Conservation (phyloP, 2,888 invertebrate species). For the Sarcophaga caerulescens region DNA sequence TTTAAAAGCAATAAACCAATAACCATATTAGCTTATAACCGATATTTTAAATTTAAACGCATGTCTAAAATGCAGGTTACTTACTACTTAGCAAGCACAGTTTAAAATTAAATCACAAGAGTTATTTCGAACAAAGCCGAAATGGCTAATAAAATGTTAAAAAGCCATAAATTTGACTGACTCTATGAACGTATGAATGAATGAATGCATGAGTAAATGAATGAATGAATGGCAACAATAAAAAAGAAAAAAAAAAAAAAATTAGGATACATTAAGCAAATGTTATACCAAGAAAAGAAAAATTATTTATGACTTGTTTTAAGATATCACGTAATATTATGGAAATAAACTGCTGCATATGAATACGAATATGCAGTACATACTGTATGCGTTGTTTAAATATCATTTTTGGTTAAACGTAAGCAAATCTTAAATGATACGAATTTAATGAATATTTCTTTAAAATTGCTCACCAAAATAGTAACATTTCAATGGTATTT, state of each 20-base stretch:
- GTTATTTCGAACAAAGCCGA: background rate
- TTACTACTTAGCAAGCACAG: background rate
- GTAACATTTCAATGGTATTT: slow-evolving; percentile 8
- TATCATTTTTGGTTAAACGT: slow-evolving; percentile 36
- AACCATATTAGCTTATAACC: slow-evolving; percentile 44
- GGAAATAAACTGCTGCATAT: slow-evolving; percentile 32
- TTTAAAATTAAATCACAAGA: slow-evolving; percentile 25
- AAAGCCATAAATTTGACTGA: slow-evolving; percentile 32
- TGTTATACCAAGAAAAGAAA: slow-evolving; percentile 9
- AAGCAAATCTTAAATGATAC: slow-evolving; percentile 44
- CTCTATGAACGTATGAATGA: background rate
- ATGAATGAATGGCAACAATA: background rate
- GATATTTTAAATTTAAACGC: slow-evolving; percentile 56
- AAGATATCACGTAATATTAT: slow-evolving; percentile 64
- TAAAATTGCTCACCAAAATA: slow-evolving; percentile 9
- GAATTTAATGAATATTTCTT: slow-evolving; percentile 27
- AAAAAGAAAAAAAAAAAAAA: background rate
- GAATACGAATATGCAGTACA: background rate
- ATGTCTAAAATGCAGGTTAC: slow-evolving; percentile 59
- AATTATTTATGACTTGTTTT: slow-evolving; percentile 65
- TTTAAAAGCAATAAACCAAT: slow-evolving; percentile 75
- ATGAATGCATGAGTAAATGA: background rate
- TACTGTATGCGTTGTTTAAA: slow-evolving; percentile 19
- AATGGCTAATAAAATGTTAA: slow-evolving; percentile 32
- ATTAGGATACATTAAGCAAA: slow-evolving; percentile 41